Conservation (phyloP, 2,888 invertebrate species). For the Sinodicranocentrus sp. region DNA sequence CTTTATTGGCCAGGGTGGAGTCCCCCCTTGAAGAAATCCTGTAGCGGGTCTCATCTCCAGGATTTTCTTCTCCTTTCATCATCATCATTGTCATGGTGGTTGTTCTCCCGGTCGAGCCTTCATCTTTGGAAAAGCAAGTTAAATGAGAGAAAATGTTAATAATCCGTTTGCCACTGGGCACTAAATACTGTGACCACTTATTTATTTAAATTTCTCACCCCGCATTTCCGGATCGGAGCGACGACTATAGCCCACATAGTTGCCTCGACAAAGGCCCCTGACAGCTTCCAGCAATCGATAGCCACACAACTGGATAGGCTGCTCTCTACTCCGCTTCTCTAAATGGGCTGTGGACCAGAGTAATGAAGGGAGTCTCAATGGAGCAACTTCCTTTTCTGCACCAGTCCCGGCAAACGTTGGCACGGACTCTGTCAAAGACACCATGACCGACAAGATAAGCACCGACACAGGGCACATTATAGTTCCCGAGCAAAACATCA, state of each 20-base stretch:
- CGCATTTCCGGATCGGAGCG: slow-evolving; percentile 68
- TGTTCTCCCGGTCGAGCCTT: no score
- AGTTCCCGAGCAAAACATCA: no score
- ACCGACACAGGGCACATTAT: background rate
- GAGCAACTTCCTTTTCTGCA: background rate
- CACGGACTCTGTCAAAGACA: background rate
- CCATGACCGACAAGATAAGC: background rate
- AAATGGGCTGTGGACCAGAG: background rate
- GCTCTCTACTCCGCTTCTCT: slow-evolving; percentile 21
- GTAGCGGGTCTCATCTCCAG: no score
- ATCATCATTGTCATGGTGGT: no score
- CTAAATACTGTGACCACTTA: no score
- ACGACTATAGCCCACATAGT: slow-evolving; percentile 43
- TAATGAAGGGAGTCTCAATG: background rate
- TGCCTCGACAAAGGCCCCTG: slow-evolving; percentile 49
- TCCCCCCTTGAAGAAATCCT: no score
- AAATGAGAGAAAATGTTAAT: no score
- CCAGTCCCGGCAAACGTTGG: background rate
- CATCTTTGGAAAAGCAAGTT: no score
- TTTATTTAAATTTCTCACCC: slow-evolving; percentile 32
- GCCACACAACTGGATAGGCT: slow-evolving; percentile 68
- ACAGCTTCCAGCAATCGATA: slow-evolving; percentile 65
- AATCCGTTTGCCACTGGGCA: no score
- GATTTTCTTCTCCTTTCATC: no score
- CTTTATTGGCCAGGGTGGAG: no score